These are phyloP conservation scores for Siniperca chuatsi DNA, from an alignment of 2,113 vertebrate genomes.

Conservation along the genomic window DNA sequence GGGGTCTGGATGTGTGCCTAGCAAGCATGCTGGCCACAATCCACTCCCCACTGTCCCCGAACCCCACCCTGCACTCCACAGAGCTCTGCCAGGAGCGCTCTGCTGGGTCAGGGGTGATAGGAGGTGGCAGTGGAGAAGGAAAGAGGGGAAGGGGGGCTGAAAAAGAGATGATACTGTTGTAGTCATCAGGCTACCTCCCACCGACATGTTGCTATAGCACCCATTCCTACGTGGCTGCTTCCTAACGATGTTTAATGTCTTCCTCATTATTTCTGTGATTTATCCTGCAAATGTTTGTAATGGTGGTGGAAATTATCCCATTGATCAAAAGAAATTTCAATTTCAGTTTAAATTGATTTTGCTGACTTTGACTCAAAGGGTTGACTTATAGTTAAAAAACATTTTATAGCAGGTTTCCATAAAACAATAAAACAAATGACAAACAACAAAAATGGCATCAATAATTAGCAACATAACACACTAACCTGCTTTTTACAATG, in stretches of 20 bases:
- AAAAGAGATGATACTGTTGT: conserved; percentile 24
- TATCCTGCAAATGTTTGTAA: background rate
- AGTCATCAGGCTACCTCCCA: conserved; percentile 15
- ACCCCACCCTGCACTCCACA: conserved; percentile 28
- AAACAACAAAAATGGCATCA: background rate
- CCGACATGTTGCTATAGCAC: conserved; percentile 2
- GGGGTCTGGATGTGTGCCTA: conserved; percentile 65
- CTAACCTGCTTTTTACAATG: background rate
- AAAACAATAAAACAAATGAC: conserved; percentile 16
- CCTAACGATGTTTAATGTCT: background rate
- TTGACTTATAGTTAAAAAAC: background rate
- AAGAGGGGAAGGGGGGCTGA: conserved; percentile 1
- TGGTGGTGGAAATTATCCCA: background rate
- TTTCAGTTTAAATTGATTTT: background rate
- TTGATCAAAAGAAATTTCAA: background rate
- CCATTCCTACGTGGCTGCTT: background rate
- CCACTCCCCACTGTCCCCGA: conserved; percentile 27
- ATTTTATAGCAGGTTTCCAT: conserved; percentile 1
- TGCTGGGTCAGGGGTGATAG: conserved; percentile 53
- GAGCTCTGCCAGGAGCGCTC: conserved; percentile 57
- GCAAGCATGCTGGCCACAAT: conserved; percentile 52
- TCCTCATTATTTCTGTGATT: background rate
- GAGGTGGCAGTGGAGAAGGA: conserved; percentile 49
- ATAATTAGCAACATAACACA: background rate
- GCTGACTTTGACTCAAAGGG: background rate